Base-by-base conservation (phyloP, 2,113 vertebrate genomes). In the Tyto alba region DNA sequence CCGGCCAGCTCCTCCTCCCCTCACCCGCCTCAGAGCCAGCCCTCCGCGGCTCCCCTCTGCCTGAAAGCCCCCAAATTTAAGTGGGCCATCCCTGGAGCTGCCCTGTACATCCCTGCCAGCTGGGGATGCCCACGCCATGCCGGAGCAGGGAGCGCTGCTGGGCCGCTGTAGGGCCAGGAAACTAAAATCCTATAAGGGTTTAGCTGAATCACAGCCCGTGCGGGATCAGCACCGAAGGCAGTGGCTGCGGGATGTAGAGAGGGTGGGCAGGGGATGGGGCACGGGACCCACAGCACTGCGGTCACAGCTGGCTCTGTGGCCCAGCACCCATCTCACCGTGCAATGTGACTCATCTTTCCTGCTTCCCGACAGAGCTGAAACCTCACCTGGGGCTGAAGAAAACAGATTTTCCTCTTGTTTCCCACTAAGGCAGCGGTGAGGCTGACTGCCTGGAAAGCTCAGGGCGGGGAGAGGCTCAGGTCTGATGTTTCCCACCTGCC, bases 131-230 rank as follows among this genome's bases (percentile, higher is more conserved):
- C 13, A 13, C 3, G 1, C 55, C 0, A 0, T 43, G 32, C 63
- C 32, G 56, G 12, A 36, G 48, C 1, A 0, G 40, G 34, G 52
- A 75, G 18, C 0, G 0, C 56, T 79, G 75, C 32, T 2, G 4
- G 29, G 40, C 9, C 2, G 1, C 36, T 2, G 1, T 5, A 30
- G n/a, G 32, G 27, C 29, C n/a, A 50, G 34, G 45, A 78, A 74
- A 48, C 14, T 11, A 14, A 50, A 87, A 38, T 60, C 47, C 32
- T 69, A 4, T 21, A 15, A 64, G 29, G 27, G 16, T 9, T 55
- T n/a, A 32, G 77, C 77, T 66, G 57, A 80, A 40, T 56, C 30
- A 27, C 43, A 72, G 53, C 48, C 41, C 4, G 0, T 12, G 26
- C 20, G 2, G 4, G 32, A n/a, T 21, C 36, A 36, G 48, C 2